Evolutionary conservation across 2,888 invertebrate species (phyloP).

Genomic region (Amphiduros pacificus): DNA sequence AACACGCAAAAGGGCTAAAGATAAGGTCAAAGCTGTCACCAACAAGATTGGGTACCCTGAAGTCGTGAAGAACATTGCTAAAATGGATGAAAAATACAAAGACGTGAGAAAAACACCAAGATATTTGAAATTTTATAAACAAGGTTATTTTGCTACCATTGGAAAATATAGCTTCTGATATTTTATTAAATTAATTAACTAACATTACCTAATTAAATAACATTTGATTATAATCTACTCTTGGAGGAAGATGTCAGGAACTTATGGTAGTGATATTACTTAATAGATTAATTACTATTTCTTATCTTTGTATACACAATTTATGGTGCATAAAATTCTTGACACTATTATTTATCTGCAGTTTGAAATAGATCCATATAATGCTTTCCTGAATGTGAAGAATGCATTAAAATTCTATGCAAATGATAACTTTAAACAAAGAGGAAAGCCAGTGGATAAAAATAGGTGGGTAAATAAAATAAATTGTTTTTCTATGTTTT

Average conservation of each 20-base stretch:
- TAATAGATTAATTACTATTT: no score
- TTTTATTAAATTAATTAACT: no score
- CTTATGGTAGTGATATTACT: no score
- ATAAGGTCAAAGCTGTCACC: constrained; percentile 40
- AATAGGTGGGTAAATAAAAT: constrained; percentile 39
- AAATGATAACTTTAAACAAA: constrained; percentile 37
- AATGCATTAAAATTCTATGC: constrained; percentile 37
- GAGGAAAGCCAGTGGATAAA: constrained; percentile 42
- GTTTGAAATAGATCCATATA: constrained; percentile 39
- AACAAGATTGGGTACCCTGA: constrained; percentile 51
- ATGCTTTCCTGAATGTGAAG: constrained; percentile 49
- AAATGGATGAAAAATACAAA: constrained; percentile 45
- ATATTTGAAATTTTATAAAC: no score
- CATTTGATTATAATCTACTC: no score
- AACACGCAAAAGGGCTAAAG: constrained; percentile 37
- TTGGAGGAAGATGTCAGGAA: no score
- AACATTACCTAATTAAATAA: no score
- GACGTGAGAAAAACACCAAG: no score
- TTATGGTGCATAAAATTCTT: not conserved
- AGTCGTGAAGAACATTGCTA: constrained; percentile 35
- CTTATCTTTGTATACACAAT: no score
- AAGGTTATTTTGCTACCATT: no score
- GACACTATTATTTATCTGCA: constrained; percentile 15
- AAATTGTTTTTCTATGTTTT: not conserved
- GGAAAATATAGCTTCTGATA: no score